Evolutionary conservation across 2,797 vertebrate species (phyloP), one percentile per base, ranked within the genome.

Genomic region (Craterocephalus amniculus): DNA sequence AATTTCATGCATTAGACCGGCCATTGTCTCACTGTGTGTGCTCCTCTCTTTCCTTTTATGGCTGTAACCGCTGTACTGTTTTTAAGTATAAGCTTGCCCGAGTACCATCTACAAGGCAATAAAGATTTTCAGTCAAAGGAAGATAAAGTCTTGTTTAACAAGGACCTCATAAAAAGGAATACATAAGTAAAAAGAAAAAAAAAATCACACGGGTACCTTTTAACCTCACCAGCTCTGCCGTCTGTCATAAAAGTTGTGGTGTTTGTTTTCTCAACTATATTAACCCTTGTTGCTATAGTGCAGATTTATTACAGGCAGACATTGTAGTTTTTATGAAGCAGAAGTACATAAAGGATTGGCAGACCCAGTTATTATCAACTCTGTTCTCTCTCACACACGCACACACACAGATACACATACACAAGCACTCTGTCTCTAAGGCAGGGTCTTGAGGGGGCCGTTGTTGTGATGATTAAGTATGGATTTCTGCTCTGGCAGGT

Each of bases 391-490:
- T 48, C 18, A n/a, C 29, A 38, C 38, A 35, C 55, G n/a, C n/a
- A n/a, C n/a, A n/a, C n/a, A n/a, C n/a, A n/a, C n/a, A n/a, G n/a
- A n/a, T 1, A 12, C 43, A 54, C 52, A 57, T 2, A 8, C 16
- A 13, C 26, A 24, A 34, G 11, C 43, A 0, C 56, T 1, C 20
- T 14, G 29, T 58, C 34, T 66, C 32, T 29, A 7, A 6, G 38
- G 58, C 70, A 3, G 51, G 71, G 73, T 79, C 67, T 79, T 61
- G 31, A 73, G 58, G 52, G 70, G 67, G 58, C 67, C 24, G 57
- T 54, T 6, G 67, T 49, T 74, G 67, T 60, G 69, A 67, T 83
- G 80, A 82, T 83, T 74, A 78, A 77, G 77, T 80, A 71, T 80
- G 31, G 76, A 83, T 81, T 84, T 81, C 45, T 83, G 60, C 40